Conservation (phyloP, 2,113 vertebrate genomes). For the Notothenia coriiceps region DNA sequence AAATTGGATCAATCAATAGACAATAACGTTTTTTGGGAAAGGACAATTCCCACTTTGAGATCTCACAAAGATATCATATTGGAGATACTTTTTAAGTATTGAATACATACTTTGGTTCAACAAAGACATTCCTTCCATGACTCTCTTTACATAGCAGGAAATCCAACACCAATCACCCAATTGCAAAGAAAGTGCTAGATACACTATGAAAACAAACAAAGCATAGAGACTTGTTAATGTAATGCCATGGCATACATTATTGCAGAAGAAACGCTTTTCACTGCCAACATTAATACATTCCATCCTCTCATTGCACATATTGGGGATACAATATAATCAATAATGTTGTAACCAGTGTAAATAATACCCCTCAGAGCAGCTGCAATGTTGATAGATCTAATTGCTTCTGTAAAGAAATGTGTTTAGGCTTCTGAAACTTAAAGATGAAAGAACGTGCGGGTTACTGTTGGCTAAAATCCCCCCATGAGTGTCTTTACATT, state of each 20-base stretch:
- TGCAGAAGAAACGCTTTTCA: slow-evolving; percentile 61
- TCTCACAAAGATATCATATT: slow-evolving; percentile 14
- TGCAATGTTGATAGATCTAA: slow-evolving; percentile 65
- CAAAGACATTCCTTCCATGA: slow-evolving; percentile 60
- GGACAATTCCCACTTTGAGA: neutral
- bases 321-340: slow-evolving; percentile 66
- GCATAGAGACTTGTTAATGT: slow-evolving; percentile 73
- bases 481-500: slow-evolving; percentile 24
- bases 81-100: neutral
- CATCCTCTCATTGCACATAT: slow-evolving; percentile 54
- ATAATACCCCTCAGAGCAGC: slow-evolving; percentile 47
- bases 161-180: slow-evolving; percentile 77
- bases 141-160: slow-evolving; percentile 79
- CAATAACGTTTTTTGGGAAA: neutral
- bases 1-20: neutral
- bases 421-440: slow-evolving; percentile 42
- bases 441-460: slow-evolving; percentile 18
- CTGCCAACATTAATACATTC: slow-evolving; percentile 77
- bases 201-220: slow-evolving; percentile 82
- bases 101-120: slow-evolving; percentile 1
- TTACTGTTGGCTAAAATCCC: slow-evolving; percentile 8
- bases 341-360: slow-evolving; percentile 66
- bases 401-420: slow-evolving; percentile 71
- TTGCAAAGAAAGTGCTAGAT: slow-evolving; percentile 76
- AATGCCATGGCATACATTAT: slow-evolving; percentile 72